Evolutionary conservation across 2,888 invertebrate species (phyloP), one percentile per base, ranked within the genome.

Genomic region (Campoplex capitator): DNA sequence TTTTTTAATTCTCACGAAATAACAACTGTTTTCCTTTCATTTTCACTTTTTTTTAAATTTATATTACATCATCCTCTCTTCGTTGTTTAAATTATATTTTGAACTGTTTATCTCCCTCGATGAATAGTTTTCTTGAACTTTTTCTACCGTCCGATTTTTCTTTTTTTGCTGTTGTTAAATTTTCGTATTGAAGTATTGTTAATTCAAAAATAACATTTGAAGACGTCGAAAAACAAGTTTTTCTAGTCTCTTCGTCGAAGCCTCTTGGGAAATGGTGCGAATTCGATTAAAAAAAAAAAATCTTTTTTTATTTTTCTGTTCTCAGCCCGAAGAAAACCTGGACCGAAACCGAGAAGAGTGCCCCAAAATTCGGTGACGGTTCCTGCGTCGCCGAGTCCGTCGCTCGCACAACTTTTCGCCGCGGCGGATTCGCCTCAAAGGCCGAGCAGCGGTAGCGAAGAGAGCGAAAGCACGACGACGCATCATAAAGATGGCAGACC

Each of bases 401-500:
- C 95, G 23, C 92, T 96, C 89, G 95, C 95, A 58, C 96, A 96
- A 91, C 93, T 96, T 65, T 96, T 96, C 91, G 95, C 95, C n/a
- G 95, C 95, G 7, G 96, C 96, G 28, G 96, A 96, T 89, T 95
- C 96, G 13, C 96, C 96, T n/a, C 95, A 96, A 88, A 95, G 96
- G 28, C 95, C 96, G 51, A 96, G 96, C 86, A 96, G 96, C 88
- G 96, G 96, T 35, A 96, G 96, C 90, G 96, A 96, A 90, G 96
- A 96, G 78, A 96, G 96, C 89, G 96, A 96, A 93, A 95, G 92
- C 94, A 94, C 84, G 73, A 92, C 93, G 45, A 91, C 92, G 2
- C 94, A 94, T 45, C 94, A 94, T 62, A 97, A 98, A 88, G 98
- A 98, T 92, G 97, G 97, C 4, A 95, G 98, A 51, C 98, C 98